phyloP scores from a whole-genome alignment of 2,797 vertebrate species.

The Acrossocheilus fasciatus region DNA sequence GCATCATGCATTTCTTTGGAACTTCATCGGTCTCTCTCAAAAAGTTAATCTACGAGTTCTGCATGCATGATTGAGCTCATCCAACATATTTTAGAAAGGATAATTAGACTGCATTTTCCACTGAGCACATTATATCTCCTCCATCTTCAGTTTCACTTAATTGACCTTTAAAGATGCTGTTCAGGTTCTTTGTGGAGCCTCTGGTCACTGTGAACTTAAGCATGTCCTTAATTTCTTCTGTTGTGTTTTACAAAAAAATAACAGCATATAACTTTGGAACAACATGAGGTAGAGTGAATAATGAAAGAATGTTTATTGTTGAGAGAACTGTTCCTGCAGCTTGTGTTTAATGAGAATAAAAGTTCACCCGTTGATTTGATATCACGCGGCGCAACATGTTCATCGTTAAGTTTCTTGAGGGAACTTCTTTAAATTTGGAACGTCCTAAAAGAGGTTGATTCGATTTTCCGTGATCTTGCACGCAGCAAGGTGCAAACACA shows the following conservation, averaged over 20 bases:
- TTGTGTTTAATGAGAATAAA: not conserved
- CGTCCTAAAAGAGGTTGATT: conserved; percentile 4
- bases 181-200: not conserved
- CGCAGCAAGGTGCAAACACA: conserved; percentile 26
- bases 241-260: not conserved
- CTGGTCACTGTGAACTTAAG: not conserved
- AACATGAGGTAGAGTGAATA: not conserved
- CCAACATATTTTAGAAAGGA: not conserved
- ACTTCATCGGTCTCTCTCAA: not conserved
- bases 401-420: not conserved
- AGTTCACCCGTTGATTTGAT: not conserved
- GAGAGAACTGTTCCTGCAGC: not conserved
- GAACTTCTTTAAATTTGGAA: conserved; percentile 21
- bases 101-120: not conserved
- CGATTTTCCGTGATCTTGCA: conserved; percentile 1
- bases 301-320: not conserved
- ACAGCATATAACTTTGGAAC: not conserved
- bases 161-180: not conserved
- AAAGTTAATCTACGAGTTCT: not conserved
- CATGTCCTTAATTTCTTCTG: not conserved
- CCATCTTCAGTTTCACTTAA: not conserved
- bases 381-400: not conserved
- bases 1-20: not conserved
- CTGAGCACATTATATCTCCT: not conserved
- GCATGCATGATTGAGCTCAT: not conserved